Base-by-base conservation (phyloP, 2,113 vertebrate species). In the Hemiprocne comata region DNA sequence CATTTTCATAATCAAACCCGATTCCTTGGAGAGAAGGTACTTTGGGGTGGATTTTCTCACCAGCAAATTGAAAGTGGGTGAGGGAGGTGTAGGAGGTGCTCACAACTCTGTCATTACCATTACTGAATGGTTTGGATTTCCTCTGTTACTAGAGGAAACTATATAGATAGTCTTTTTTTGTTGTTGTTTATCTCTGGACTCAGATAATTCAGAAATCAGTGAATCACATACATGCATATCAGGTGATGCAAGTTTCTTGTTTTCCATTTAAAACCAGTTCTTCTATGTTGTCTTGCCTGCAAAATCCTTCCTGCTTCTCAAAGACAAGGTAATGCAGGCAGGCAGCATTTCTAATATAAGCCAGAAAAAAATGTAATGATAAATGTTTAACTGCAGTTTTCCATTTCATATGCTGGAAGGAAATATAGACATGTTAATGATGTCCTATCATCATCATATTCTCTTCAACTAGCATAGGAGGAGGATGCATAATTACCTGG, bases 251-350 rank as follows among this genome's bases (percentile, higher is more conserved):
- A 65, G 8, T 80, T 42, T 73, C 44, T 54, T 65, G 29, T 82
- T 83, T 85, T 70, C 62, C 86, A 31, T 31, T 96, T 93, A 42
- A 61, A 95, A 85, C 36, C 6, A 29, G 19, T 73, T 83, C 7
- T 85, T 85, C 38, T 57, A 5, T 42, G 28, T 79, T 85, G 19
- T 80, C 75, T 83, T 92, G 71, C 74, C 48, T 90, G 40, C 17
- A 80, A 83, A 96, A 89, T 90, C 80, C 53, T 94, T 71, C 57
- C 61, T 0, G 4, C 36, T 94, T 89, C 80, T 93, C 53, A 84
- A 67, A 81, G 29, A 40, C 64, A 53, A 74, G 60, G n/a, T 78
- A 82, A 85, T 28, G 40, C 66, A 85, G 70, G 36, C 44, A 87
- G 62, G 53, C 79, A 86, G 71, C 21, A 13, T 64, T 80, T 88